These are phyloP conservation scores for Alca torda DNA, from an alignment of 2,797 vertebrate genomes.

Conservation along the genomic window DNA sequence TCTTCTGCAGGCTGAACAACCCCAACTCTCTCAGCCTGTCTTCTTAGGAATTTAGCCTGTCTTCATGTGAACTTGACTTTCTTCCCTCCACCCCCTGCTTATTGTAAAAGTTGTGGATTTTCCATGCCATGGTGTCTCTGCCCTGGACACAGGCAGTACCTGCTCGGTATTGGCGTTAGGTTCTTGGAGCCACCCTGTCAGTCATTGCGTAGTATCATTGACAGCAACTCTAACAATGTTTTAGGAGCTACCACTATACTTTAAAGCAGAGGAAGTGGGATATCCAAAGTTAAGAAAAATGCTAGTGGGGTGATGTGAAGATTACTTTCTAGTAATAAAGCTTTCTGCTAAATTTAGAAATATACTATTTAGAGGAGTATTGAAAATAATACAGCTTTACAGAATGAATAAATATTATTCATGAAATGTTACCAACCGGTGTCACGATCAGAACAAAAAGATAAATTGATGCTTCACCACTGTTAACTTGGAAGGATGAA, in stretches of 20 bases:
- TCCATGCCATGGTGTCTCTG: accelerated
- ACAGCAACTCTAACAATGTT: neutral
- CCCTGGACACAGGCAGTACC: neutral
- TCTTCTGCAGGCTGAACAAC: neutral
- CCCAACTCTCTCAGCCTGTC: neutral
- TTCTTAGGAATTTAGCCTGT: neutral
- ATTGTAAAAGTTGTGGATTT: neutral
- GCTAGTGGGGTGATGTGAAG: neutral
- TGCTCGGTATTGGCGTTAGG: accelerated
- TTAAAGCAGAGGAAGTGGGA: neutral
- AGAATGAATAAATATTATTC: constrained; percentile 46
- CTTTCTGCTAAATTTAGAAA: constrained; percentile 14
- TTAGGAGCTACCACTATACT: neutral
- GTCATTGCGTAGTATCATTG: neutral
- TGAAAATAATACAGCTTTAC: constrained; percentile 29
- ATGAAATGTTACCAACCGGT: constrained; percentile 7
- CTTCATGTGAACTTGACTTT: neutral
- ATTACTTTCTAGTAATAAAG: neutral
- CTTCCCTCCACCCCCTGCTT: neutral
- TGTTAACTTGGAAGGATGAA: constrained; percentile 55
- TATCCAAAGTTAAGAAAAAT: neutral
- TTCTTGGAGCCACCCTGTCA: neutral
- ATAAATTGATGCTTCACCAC: constrained; percentile 33
- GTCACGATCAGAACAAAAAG: constrained; percentile 32
- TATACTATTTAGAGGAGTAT: neutral